Evolutionary conservation across 2,888 invertebrate genomes (phyloP).

Genomic region (Drosophila sordidapex): DNA sequence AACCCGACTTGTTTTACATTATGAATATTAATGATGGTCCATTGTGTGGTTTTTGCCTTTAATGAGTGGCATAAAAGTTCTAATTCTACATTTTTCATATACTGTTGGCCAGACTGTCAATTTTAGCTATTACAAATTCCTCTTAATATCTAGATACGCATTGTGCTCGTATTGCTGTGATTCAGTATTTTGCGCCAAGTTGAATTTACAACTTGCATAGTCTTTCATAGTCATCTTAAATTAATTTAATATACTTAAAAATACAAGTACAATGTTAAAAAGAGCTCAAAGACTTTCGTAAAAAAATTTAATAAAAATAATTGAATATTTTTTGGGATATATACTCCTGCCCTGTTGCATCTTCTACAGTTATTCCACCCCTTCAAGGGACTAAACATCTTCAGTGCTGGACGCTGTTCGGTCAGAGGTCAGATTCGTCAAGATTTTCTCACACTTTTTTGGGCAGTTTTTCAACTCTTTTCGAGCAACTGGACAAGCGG

Average conservation of each 20-base stretch:
- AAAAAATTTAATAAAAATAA: slow-evolving; percentile 4
- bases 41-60: slow-evolving; percentile 49
- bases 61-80: slow-evolving; percentile 11
- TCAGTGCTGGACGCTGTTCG: slow-evolving; percentile 42
- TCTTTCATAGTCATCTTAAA: neutral
- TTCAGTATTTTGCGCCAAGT: neutral
- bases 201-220: neutral
- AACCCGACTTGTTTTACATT: slow-evolving; percentile 18
- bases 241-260: neutral
- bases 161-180: neutral
- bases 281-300: neutral
- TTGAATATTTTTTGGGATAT: neutral
- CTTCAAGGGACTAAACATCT: slow-evolving; percentile 43
- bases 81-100: neutral
- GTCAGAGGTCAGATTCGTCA: slow-evolving; percentile 77
- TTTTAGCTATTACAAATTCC: neutral
- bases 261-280: neutral
- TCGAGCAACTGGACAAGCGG: slow-evolving; percentile 62
- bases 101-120: neutral
- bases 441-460: slow-evolving; percentile 80
- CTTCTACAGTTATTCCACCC: slow-evolving; percentile 58
- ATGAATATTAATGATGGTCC: slow-evolving; percentile 71
- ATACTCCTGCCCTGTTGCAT: slow-evolving; percentile 42
- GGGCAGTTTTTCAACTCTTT: slow-evolving; percentile 69
- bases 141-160: neutral